Base-by-base conservation (phyloP, 2,797 vertebrate genomes). In the Ceyx erithaca region DNA sequence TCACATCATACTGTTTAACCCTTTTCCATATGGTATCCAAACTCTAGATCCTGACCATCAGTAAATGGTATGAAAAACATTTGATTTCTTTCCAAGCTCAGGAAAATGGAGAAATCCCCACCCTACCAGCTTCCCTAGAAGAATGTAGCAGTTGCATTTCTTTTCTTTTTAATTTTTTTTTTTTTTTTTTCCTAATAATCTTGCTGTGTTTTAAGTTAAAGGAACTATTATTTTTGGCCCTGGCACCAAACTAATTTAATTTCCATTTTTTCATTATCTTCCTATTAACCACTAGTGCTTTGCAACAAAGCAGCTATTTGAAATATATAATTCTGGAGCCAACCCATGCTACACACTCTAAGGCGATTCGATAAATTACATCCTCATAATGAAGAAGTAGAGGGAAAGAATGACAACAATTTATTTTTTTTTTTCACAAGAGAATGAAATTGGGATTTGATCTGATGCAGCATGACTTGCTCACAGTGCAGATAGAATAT, bases 241-340 rank as follows among this genome's bases (percentile, higher is more conserved):
- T 82, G 69, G 71, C 81, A 86, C 59, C 48, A 68, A 82, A 62
- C 80, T 92, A 59, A 41, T 87, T 95, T 69, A 68, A 97, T 97
- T 97, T 97, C 95, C 95, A 90, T 93, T 96, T 97, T 93, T 95
- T 95, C 94, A 96, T 97, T 97, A 97, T 96, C 94, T 94, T 89
- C 92, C 93, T 95, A 95, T 97, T 97, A 97, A 95, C 75, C 51
- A 85, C 70, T 63, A 89, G 55, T 19, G 23, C 77, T 92, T 77
- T 73, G 41, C 78, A 92, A 97, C 96, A 96, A 94, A 91, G 92
- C 89, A 92, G 72, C 91, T 68, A 48, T 95, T 95, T 93, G 94
- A 96, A 97, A 96, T 70, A 92, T 51, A 81, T 80, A 93, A 88
- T 30, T 48, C 73, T 83, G 68, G 72, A 84, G 21, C 69, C 83